These are phyloP conservation scores for Ceratina calcarata DNA, from an alignment of 1,140 invertebrate genomes.

Conservation along the genomic window DNA sequence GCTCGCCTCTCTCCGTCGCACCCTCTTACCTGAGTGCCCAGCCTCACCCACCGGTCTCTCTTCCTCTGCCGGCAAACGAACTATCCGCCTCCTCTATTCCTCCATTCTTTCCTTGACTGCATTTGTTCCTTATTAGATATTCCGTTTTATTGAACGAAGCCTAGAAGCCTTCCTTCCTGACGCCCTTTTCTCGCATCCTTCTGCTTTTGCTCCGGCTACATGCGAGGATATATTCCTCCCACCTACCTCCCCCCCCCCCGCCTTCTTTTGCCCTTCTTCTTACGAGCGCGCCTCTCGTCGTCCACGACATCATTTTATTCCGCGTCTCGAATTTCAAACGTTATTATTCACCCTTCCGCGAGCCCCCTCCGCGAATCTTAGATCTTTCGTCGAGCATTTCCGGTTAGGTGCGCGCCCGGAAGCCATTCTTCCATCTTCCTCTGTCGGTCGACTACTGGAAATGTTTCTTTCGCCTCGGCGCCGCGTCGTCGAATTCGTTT, in stretches of 20 bases:
- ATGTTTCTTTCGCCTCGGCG: constrained; percentile 40
- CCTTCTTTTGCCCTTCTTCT: constrained; percentile 58
- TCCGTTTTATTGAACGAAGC: constrained; percentile 77
- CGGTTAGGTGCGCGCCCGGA: constrained; percentile 65
- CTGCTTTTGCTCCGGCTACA: constrained; percentile 55
- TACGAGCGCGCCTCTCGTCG: constrained; percentile 46
- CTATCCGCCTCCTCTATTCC: constrained; percentile 50
- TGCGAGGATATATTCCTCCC: constrained; percentile 53
- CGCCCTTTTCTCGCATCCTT: constrained; percentile 58
- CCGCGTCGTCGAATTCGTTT: constrained; percentile 47
- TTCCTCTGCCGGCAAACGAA: constrained; percentile 52
- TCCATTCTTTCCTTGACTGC: constrained; percentile 72
- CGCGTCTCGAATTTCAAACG: constrained; percentile 78
- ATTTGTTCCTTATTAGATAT: constrained; percentile 78
- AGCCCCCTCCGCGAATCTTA: constrained; percentile 70
- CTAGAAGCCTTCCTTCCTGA: constrained; percentile 65
- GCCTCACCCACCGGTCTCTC: background rate
- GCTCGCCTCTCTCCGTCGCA: background rate
- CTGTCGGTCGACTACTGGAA: constrained; percentile 48
- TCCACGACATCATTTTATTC: constrained; percentile 76
- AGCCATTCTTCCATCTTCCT: constrained; percentile 65
- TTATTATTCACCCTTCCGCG: constrained; percentile 78
- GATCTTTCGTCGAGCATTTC: constrained; percentile 70
- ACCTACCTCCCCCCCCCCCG: constrained; percentile 59
- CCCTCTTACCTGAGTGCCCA: background rate